Conservation (phyloP, 2,113 vertebrate genomes). For the Carassius carassius region DNA sequence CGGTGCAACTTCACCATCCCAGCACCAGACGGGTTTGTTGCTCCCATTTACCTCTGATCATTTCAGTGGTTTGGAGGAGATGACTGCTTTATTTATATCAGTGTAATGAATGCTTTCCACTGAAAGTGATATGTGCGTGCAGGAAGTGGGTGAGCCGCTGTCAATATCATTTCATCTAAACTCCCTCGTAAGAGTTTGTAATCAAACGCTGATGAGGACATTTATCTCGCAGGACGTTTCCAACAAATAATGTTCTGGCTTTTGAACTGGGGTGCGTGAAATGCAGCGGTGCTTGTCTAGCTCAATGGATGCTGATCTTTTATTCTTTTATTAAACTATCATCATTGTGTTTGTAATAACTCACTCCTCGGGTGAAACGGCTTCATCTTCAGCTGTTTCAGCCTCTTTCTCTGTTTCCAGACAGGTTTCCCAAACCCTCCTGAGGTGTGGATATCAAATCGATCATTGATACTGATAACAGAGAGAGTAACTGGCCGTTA, state of each 20-base stretch:
- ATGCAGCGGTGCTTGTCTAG: neutral
- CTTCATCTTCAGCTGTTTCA: too few species aligned
- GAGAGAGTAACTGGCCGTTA: too few species aligned
- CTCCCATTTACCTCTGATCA: conserved; percentile 39
- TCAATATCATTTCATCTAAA: conserved; percentile 24
- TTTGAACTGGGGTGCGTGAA: neutral
- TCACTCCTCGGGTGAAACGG: too few species aligned
- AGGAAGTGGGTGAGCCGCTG: conserved; percentile 38
- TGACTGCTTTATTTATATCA: conserved; percentile 46
- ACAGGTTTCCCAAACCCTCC: too few species aligned
- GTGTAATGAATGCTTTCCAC: conserved; percentile 43
- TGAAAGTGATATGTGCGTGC: conserved; percentile 33
- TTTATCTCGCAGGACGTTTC: neutral
- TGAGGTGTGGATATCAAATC: too few species aligned
- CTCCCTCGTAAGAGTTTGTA: conserved; percentile 9
- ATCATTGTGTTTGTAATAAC: too few species aligned
- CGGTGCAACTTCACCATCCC: conserved; percentile 12
- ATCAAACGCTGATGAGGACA: neutral
- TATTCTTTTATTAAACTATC: neutral
- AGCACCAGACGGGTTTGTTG: neutral
- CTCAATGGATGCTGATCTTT: neutral
- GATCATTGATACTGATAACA: too few species aligned
- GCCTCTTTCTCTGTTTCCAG: too few species aligned
- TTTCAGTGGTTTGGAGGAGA: conserved; percentile 10
- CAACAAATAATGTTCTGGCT: neutral